Conservation (phyloP, 2,113 vertebrate genomes). For the Cebus imitator region DNA sequence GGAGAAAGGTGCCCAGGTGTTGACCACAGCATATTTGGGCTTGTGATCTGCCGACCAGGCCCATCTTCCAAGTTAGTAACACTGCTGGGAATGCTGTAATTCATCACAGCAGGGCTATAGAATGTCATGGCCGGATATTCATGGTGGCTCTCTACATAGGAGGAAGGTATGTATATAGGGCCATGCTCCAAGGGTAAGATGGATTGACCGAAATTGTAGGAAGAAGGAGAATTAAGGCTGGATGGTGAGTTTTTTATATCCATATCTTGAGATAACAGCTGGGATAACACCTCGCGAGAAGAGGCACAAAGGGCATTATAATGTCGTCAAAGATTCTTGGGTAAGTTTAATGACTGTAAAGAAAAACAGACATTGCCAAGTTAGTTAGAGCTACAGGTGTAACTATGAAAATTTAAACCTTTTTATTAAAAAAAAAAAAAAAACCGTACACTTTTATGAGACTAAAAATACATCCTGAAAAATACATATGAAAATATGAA, state of each 20-base stretch:
- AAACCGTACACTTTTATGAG: background rate
- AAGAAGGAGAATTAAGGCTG: conserved; percentile 78
- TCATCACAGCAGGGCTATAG: conserved; percentile 89
- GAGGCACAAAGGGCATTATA: conserved; percentile 85
- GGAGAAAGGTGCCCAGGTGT: conserved; percentile 85
- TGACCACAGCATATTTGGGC: conserved; percentile 89
- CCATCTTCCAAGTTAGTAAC: conserved; percentile 82
- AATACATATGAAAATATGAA: background rate
- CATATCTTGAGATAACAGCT: conserved; percentile 88
- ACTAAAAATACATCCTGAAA: conserved; percentile 20
- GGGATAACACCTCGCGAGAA: conserved; percentile 84
- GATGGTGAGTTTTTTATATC: conserved; percentile 85
- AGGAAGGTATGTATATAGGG: conserved; percentile 90
- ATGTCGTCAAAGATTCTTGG: conserved; percentile 77
- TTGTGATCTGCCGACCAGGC: conserved; percentile 82
- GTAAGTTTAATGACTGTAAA: conserved; percentile 47
- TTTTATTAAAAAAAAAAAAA: background rate
- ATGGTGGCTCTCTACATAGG: conserved; percentile 88
- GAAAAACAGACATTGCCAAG: conserved; percentile 44
- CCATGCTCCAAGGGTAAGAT: conserved; percentile 85
- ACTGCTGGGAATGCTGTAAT: conserved; percentile 83
- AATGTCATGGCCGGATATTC: conserved; percentile 90
- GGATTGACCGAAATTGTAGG: conserved; percentile 87
- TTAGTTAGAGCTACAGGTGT: background rate
- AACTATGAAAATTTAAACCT: background rate